These are phyloP conservation scores for Aphelinus atriplicis DNA, from an alignment of 1,140 invertebrate species.

Conservation along the genomic window DNA sequence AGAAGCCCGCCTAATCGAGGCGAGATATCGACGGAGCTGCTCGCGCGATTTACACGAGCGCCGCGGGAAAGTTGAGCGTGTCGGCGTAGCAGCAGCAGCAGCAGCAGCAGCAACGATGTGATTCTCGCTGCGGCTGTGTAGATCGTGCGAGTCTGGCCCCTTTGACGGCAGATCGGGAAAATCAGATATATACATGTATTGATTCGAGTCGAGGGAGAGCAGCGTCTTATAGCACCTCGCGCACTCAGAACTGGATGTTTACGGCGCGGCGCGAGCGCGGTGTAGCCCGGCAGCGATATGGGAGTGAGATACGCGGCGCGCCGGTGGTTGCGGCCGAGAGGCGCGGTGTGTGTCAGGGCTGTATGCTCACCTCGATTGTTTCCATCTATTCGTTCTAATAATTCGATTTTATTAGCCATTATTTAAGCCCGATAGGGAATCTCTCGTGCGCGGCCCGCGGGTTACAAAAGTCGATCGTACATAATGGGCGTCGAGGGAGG, in stretches of 20 bases:
- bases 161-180: conserved; percentile 16
- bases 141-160: conserved; percentile 6
- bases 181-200: conserved; percentile 10
- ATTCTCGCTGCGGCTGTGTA: neutral
- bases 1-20: conserved; percentile 8
- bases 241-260: neutral
- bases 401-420: conserved; percentile 23
- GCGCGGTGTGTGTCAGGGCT: too few species aligned
- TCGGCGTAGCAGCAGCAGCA: too few species aligned
- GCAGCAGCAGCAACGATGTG: too few species aligned
- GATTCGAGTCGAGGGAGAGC: neutral
- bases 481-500: too few species aligned
- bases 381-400: neutral
- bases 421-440: neutral
- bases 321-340: too few species aligned
- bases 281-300: too few species aligned
- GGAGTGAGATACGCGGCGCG: too few species aligned
- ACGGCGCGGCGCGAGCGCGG: too few species aligned
- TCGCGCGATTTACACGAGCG: conserved; percentile 8
- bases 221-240: neutral
- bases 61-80: conserved; percentile 15
- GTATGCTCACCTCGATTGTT: neutral
- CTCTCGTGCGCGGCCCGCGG: too few species aligned
- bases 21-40: conserved; percentile 7
- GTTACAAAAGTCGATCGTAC: neutral